Evolutionary conservation across 2,888 invertebrate species (phyloP), one percentile per base, ranked within the genome.

Genomic region (Neocrepidodera transversa): DNA sequence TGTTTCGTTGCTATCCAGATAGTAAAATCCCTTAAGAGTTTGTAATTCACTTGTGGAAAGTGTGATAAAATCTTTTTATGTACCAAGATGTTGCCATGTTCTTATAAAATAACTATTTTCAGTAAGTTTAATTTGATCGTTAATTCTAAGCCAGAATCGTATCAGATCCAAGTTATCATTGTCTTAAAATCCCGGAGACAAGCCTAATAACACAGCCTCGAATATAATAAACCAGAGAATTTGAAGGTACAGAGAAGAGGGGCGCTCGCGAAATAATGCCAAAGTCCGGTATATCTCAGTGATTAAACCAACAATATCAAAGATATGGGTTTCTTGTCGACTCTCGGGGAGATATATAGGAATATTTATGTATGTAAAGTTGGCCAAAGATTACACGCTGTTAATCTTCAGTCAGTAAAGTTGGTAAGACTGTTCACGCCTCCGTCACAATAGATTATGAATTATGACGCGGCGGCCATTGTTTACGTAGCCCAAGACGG

Each of bases 281-380:
- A 66, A 70, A 70, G 70, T 72, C 71, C 70, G 72, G 70, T 69
- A 68, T 71, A 70, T 70, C 67, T 60, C 61, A 67, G 72, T 71
- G 73, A 75, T 76, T 75, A 76, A 71, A 73, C 73, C 73, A 74
- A 75, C 74, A 75, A 75, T 74, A 76, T 75, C 75, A 75, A 75
- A 76, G 76, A 76, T 76, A 75, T 73, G 74, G 74, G 72, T 73
- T 75, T 74, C 74, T 74, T 74, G 75, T 71, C 68, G 67, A 63
- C 64, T 63, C 65, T 56, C 56, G 40, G 71, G 67, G 73, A 74
- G 73, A 73, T 75, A 68, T 66, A 74, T 73, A 71, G 72, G 76
- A 74, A 77, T 77, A 77, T 77, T 77, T 77, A 77, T 77, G 75
- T 70, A 76, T 76, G 76, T 76, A 76, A 76, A 77, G 74, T 76